Base-by-base conservation (phyloP, 2,113 vertebrate genomes). In the Ceyx melanurus region DNA sequence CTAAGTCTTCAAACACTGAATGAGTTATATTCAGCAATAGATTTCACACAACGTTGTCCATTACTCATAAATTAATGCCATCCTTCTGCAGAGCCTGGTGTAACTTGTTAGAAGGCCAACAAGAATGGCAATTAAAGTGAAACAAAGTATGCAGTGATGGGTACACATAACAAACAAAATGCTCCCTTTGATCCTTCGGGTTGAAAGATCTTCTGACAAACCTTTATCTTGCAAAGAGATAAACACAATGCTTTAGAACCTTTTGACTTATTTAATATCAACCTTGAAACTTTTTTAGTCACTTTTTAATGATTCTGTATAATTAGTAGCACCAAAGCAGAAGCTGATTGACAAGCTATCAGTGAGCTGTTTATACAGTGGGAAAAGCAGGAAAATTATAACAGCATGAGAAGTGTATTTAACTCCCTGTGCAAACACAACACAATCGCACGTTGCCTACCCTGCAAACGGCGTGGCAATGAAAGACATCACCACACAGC, bases 61-160 rank as follows among this genome's bases (percentile, higher is more conserved):
- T 84, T 84, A 46, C 50, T 88, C 6, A 11, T 31, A 73, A 93
- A 86, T 82, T 73, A 82, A 45, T 25, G 43, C 65, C 72, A 73
- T n/a, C 43, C 45, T 20, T 51, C 75, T 35, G 16, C 67, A 65
- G 70, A 86, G n/a, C 20, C 87, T 79, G 58, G 42, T 62, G 56
- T 18, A 46, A 40, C 94, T 75, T 81, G 66, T 78, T 85, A 89
- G 82, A 80, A 58, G 94, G 77, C 73, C 92, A 77, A 82, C 66
- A 85, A 92, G 67, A 93, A 93, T 26, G 17, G 58, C 56, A 43
- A 97, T 97, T 94, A 96, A 77, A 95, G 51, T 40, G 50, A 84
- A 77, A 53, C 21, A 26, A 70, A 82, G 22, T 26, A 68, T 48
- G 46, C 37, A 62, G 26, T 20, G 62, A 50, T 75, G 48, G 22